These are phyloP conservation scores for Sebastes ruberrimus DNA, from an alignment of 2,797 vertebrate species.

Conservation along the genomic window DNA sequence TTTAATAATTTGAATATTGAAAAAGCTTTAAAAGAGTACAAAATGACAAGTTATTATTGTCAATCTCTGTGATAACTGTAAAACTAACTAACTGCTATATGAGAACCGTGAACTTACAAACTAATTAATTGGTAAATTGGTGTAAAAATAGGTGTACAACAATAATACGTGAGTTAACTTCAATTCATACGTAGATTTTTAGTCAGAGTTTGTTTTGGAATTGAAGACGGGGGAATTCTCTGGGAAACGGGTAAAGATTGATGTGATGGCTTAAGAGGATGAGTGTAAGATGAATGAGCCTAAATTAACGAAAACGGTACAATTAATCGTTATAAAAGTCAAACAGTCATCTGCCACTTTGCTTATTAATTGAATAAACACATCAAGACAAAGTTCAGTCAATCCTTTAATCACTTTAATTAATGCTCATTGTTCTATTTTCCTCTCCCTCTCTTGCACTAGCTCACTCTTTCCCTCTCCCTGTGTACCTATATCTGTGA, in stretches of 20 bases:
- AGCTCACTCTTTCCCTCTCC: conserved; percentile 61
- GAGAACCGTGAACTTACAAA: neutral
- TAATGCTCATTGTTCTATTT: conserved; percentile 80
- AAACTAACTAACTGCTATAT: neutral
- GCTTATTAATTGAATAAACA: conserved; percentile 92
- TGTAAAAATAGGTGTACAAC: neutral
- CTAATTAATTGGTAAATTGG: neutral
- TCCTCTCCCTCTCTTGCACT: conserved; percentile 50
- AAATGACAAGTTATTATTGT: neutral
- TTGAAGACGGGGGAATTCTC: neutral
- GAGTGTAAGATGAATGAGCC: conserved; percentile 64
- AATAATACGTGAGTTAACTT: neutral
- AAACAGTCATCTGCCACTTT: conserved; percentile 84
- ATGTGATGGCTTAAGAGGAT: conserved; percentile 46
- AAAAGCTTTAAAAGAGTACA: neutral
- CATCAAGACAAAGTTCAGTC: conserved; percentile 86
- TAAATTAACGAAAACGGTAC: conserved; percentile 63
- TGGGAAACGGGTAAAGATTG: conserved; percentile 35
- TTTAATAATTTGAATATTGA: neutral
- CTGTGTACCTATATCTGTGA: conserved; percentile 76
- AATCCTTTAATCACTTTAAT: conserved; percentile 87
- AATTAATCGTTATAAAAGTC: conserved; percentile 74
- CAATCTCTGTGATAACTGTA: neutral
- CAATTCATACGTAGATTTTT: neutral
- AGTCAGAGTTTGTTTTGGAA: neutral